Conservation (phyloP, 2,113 vertebrate genomes). For the Daubentonia madagascariensis region DNA sequence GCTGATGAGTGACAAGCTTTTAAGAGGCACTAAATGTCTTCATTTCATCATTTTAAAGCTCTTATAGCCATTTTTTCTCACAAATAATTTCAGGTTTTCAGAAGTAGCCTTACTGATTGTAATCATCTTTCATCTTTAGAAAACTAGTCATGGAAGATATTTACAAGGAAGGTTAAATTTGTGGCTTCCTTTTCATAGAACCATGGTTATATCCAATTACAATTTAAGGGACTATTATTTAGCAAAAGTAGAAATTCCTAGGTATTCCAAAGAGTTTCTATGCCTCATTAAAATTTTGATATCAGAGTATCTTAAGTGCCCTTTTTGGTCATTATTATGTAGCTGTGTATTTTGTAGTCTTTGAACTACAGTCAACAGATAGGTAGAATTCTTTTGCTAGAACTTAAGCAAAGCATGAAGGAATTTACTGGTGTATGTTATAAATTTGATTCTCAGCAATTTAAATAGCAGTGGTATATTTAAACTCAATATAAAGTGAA, state of each 20-base stretch:
- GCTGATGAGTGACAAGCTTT: constrained; percentile 16
- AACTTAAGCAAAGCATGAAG: neutral
- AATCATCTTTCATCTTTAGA: neutral
- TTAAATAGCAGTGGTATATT: neutral
- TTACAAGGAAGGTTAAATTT: neutral
- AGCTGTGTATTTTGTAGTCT: neutral
- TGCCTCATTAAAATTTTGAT: constrained; percentile 23
- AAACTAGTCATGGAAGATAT: neutral
- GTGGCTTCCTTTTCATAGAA: neutral
- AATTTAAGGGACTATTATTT: neutral
- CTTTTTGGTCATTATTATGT: neutral
- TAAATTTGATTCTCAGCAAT: constrained; percentile 38
- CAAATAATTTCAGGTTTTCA: constrained; percentile 27
- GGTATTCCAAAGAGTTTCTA: neutral
- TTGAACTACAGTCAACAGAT: neutral
- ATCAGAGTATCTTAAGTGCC: neutral
- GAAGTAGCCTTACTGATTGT: neutral
- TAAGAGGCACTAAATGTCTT: neutral
- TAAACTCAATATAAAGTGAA: constrained; percentile 37
- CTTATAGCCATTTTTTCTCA: neutral
- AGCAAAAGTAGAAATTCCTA: constrained; percentile 12
- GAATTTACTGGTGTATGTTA: constrained; percentile 28
- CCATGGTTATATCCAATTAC: neutral
- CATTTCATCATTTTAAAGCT: constrained; percentile 4
- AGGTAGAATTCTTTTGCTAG: constrained; percentile 18